These are phyloP conservation scores for Aurelia aurita complex sp. Pacific DNA, from an alignment of 30 jellyfish, hydroid and myxozoan species.

Conservation along the genomic window DNA sequence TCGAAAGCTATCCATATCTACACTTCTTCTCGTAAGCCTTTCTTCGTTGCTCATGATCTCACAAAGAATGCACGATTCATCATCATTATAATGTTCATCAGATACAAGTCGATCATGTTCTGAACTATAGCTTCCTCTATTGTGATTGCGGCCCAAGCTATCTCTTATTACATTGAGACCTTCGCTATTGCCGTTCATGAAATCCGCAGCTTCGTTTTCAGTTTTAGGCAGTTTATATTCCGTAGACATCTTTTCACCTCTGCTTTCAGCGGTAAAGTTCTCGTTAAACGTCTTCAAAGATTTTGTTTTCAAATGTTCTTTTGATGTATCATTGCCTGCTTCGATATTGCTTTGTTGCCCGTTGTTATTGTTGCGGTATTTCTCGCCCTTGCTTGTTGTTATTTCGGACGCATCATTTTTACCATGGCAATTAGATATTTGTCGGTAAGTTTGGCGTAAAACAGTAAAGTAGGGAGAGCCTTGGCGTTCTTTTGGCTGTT, in stretches of 20 bases:
- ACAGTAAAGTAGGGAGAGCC: background rate
- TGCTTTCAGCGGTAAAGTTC: too few species aligned
- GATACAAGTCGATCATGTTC: background rate
- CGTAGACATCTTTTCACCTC: too few species aligned
- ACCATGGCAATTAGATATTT: background rate
- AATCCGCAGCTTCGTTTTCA: background rate
- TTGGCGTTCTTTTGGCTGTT: background rate
- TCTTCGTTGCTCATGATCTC: constrained; percentile 40
- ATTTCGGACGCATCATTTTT: background rate
- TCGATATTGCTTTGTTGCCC: background rate
- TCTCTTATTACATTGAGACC: too few species aligned
- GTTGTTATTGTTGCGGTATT: background rate
- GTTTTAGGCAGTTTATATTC: too few species aligned
- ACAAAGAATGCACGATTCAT: constrained; percentile 47
- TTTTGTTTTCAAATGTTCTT: background rate
- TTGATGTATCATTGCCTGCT: background rate
- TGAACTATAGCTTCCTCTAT: background rate
- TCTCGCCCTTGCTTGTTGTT: background rate
- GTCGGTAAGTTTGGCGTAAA: background rate
- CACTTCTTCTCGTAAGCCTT: constrained; percentile 36
- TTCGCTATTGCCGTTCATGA: background rate
- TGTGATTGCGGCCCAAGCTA: background rate
- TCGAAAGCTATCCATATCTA: constrained; percentile 51
- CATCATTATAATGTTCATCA: constrained; percentile 8
- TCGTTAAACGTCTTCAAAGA: background rate